Evolutionary conservation across 2,797 vertebrate species (phyloP), one percentile per base, ranked within the genome.

Genomic region (Botia kubotai): DNA sequence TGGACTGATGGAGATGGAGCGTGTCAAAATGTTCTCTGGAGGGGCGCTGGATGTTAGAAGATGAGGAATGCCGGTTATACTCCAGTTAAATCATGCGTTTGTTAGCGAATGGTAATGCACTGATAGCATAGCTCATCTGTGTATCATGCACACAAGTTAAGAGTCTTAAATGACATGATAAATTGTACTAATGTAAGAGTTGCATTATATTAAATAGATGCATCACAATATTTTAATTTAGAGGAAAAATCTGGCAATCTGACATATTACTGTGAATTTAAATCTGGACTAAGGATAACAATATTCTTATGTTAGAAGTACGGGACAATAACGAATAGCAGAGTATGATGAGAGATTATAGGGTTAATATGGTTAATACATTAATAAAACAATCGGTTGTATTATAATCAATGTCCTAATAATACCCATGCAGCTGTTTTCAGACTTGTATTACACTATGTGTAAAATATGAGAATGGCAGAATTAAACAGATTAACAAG

Each of bases 21-120:
- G 74, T 86, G 88, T 89, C 85, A 89, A 90, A 90, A 88, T 75
- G 85, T 89, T 90, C 91, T 93, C 91, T 91, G 89, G 90, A 81
- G 60, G 84, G 81, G 68, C 72, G 57, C 39, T 79, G 60, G 50
- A 76, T 33, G 76, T 71, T 52, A 52, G 57, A 48, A 46, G 57
- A 57, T 21, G 43, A 73, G 58, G 2, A 29, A 65, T 43, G 7
- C 39, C 8, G 10, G 39, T 43, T 43, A 43, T 50, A 83, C 65
- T 4, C 19, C 58, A 60, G 69, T 52, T 67, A 36, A 73, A 19
- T 79, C 72, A 75, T 83, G 82, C 72, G 19, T 62, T 65, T 72
- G 65, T 48, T 39, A 43, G 62, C 36, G 53, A 23, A 66, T 53
- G 46, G 11, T 5, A 68, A 75, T 73, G 7, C 48, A 65, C 16